Conservation (phyloP, 2,113 vertebrate genomes). For the Apeltes quadracus region DNA sequence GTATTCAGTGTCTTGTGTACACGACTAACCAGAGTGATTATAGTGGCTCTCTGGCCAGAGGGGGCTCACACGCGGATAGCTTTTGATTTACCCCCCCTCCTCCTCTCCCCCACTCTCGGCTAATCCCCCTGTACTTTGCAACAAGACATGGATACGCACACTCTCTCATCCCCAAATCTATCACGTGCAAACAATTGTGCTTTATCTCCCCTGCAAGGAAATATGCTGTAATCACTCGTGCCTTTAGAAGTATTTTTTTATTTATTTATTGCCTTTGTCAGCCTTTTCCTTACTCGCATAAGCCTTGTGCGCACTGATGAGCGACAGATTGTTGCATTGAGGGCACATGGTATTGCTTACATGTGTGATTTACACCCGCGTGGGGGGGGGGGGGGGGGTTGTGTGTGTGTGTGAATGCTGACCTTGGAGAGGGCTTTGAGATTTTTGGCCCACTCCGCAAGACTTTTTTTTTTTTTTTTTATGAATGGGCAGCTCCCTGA, state of each 20-base stretch:
- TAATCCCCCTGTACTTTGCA: conserved; percentile 29
- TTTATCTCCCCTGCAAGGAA: conserved; percentile 26
- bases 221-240: conserved; percentile 5
- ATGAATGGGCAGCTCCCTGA: conserved; percentile 70
- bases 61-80: conserved; percentile 27
- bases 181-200: conserved; percentile 1
- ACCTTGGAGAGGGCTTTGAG: conserved; percentile 62
- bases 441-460: conserved; percentile 48
- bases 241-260: too few relatives aligned
- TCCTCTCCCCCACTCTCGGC: too few relatives aligned
- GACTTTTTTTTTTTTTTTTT: conserved; percentile 64
- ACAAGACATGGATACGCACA: conserved; percentile 18
- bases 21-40: conserved; percentile 18
- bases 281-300: conserved; percentile 29
- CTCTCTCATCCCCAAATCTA: conserved; percentile 8
- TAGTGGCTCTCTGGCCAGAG: neutral
- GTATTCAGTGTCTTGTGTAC: conserved; percentile 2
- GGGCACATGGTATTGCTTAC: conserved; percentile 3
- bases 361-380: conserved; percentile 32
- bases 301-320: conserved; percentile 11
- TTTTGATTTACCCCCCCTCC: conserved; percentile 25
- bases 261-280: conserved; percentile 4
- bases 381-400: too few relatives aligned
- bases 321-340: conserved; percentile 14
- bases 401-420: conserved; percentile 34